Base-by-base conservation (phyloP, 2,888 invertebrate genomes). In the Rhodophaea formosa region DNA sequence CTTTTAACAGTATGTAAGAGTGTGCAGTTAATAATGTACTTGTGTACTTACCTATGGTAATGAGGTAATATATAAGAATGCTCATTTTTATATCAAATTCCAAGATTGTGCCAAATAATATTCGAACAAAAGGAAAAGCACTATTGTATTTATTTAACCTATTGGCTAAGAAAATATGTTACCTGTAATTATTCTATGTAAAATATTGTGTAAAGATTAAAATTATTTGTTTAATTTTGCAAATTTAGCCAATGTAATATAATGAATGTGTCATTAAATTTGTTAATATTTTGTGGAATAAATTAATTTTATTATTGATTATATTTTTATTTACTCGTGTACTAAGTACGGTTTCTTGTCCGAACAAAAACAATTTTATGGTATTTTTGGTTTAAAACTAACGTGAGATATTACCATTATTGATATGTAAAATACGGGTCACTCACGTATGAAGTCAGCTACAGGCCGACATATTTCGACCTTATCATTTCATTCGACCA, bases 271-370 rank as follows among this genome's bases (percentile, higher is more conserved):
- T 70, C 61, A 67, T 68, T 70, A 71, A 68, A 67, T 69, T 69
- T 77, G 77, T 79, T 77, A 79, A 79, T 81, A 80, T 82, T 79
- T 84, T 82, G 83, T 82, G 71, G 68, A 86, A 82, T 86, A 84
- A 84, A 87, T 80, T 79, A 80, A 81, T 82, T 77, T 86, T 82
- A 77, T 79, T 78, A 75, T 57, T 67, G 30, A 39, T 10, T 8
- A 32, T 32, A 7, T 8, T 32, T 32, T 32, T 8, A 32, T 32
- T 32, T 7, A 32, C 2, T 23, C n/a, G n/a, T n/a, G n/a, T n/a
- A n/a, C n/a, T n/a, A n/a, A n/a, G n/a, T n/a, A n/a, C n/a, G n/a
- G n/a, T n/a, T n/a, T n/a, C n/a, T n/a, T n/a, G n/a, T n/a, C n/a
- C n/a, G n/a, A n/a, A n/a, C n/a, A n/a, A n/a, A n/a, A n/a, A n/a